These are phyloP conservation scores for Caenorhabditis sp. DNA, from an alignment of 2,888 invertebrate species.

Conservation along the genomic window DNA sequence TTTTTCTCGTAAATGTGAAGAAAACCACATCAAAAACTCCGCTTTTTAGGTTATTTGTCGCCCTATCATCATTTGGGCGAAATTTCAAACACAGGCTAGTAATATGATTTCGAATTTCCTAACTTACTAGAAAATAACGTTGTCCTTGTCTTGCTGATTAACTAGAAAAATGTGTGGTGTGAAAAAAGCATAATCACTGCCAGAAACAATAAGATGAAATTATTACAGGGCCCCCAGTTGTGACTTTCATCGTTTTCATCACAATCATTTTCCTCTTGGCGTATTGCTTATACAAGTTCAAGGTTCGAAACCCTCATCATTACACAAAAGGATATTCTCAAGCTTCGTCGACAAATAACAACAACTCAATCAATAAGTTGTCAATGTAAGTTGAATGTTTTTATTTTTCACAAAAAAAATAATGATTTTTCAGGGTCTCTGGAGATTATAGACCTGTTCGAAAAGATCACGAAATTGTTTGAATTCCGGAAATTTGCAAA, in stretches of 20 bases:
- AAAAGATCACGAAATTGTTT: background rate
- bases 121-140: background rate
- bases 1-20: conserved; percentile 17
- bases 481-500: background rate
- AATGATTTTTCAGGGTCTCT: conserved; percentile 32
- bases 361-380: conserved; percentile 21
- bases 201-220: background rate
- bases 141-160: background rate
- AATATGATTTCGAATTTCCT: background rate
- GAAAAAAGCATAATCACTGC: background rate
- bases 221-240: conserved; percentile 39
- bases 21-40: background rate
- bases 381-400: conserved; percentile 23
- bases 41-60: background rate
- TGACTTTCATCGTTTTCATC: conserved; percentile 36
- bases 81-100: background rate
- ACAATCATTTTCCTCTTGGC: conserved; percentile 26
- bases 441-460: conserved; percentile 13
- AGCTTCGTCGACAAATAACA: conserved; percentile 10
- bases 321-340: conserved; percentile 30
- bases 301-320: conserved; percentile 38
- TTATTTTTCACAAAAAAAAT: background rate
- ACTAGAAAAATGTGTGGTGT: background rate
- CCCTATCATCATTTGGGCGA: background rate
- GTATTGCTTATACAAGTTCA: conserved; percentile 36